Percentiles rank a stretch among this genome's conserved stretches.
phyloP scores from a whole-genome alignment of 2,113 vertebrate genomes.

The Menidia beryllina region DNA sequence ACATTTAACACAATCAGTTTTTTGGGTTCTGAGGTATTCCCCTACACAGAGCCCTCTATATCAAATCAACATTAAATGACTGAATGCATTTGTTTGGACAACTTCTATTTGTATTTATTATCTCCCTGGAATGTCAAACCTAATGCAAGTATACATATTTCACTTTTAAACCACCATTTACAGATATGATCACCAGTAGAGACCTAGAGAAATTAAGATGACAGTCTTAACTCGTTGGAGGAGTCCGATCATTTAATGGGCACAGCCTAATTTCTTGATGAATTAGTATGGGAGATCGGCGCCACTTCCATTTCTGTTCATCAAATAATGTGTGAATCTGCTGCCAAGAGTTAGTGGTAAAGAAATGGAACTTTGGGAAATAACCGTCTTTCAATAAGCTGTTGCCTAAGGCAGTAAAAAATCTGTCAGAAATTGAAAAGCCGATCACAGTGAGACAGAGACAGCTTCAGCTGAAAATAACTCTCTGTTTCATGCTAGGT shows the following conservation, averaged over 20 bases:
- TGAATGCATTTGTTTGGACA: too few species aligned
- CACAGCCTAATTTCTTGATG: background rate
- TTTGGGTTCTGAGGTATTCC: too few species aligned
- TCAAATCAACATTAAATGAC: too few species aligned
- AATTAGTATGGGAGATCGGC: conserved; percentile 13
- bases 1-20: too few species aligned
- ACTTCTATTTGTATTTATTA: too few species aligned
- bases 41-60: too few species aligned
- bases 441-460: conserved; percentile 18
- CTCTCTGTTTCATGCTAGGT: conserved; percentile 44
- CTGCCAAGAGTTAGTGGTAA: background rate
- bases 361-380: background rate
- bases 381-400: background rate
- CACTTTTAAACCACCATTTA: background rate
- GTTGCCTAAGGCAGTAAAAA: conserved; percentile 18
- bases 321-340: conserved; percentile 4
- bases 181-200: background rate
- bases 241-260: too few species aligned
- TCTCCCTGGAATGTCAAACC: background rate
- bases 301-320: background rate
- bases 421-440: conserved; percentile 35
- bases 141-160: background rate
- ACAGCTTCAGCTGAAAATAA: conserved; percentile 40
- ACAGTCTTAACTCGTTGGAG: conserved; percentile 29
- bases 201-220: conserved; percentile 17